Conservation (phyloP, 2,888 invertebrate species). For the Mimachlamys varia region DNA sequence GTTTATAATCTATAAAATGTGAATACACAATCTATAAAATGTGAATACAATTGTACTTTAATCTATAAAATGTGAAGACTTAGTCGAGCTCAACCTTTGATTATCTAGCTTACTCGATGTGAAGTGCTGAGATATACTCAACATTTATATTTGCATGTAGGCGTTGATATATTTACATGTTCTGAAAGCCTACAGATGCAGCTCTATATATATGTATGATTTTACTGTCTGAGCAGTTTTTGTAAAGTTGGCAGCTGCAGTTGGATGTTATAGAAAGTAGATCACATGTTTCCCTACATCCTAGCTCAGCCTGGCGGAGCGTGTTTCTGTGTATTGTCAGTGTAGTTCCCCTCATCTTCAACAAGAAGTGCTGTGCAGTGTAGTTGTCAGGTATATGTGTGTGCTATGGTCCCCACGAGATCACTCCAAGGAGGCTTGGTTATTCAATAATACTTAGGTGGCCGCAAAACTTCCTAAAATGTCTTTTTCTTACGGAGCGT, state of each 20-base stretch:
- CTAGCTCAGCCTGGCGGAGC: background rate
- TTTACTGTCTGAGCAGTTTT: background rate
- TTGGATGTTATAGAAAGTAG: background rate
- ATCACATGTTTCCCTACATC: background rate
- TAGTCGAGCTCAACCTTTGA: background rate
- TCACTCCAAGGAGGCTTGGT: background rate
- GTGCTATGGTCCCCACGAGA: background rate
- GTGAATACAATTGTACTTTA: too few relatives aligned
- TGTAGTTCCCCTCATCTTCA: background rate
- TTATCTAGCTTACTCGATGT: background rate
- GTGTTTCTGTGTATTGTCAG: background rate
- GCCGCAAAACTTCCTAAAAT: background rate
- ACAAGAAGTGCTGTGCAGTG: background rate
- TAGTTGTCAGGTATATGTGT: conserved; percentile 18
- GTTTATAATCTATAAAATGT: too few relatives aligned
- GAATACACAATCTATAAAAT: too few relatives aligned
- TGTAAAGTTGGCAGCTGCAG: background rate
- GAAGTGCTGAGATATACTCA: too few relatives aligned
- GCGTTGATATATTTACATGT: too few relatives aligned
- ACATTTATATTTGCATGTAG: too few relatives aligned
- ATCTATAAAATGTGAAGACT: background rate
- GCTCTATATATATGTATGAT: too few relatives aligned
- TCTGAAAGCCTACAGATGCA: too few relatives aligned
- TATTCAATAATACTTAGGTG: conserved; percentile 1
- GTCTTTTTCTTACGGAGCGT: background rate